These are phyloP conservation scores for Drosophila elegans DNA, from an alignment of 1,140 invertebrate genomes.

Conservation along the genomic window DNA sequence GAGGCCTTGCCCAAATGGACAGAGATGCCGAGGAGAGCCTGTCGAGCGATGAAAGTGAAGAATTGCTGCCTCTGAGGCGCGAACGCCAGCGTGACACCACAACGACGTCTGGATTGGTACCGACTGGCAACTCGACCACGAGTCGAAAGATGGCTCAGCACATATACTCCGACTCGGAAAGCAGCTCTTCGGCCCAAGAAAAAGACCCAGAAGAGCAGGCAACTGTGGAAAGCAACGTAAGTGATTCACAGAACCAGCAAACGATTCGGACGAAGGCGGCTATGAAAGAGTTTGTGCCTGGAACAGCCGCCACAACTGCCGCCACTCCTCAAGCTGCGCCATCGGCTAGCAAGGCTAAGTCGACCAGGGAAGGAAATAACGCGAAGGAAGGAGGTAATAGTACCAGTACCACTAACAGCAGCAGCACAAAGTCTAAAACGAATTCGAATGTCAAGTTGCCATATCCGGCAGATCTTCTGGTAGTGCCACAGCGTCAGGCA, in stretches of 20 bases:
- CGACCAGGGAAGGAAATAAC: constrained; percentile 38
- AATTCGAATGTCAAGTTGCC: constrained; percentile 43
- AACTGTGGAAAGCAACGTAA: constrained; percentile 86
- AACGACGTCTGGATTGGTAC: constrained; percentile 86
- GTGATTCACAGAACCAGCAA: constrained; percentile 89
- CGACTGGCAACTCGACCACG: constrained; percentile 38
- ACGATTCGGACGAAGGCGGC: constrained; percentile 91
- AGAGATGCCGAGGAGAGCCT: constrained; percentile 87
- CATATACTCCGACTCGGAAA: constrained; percentile 81
- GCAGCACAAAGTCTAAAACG: constrained; percentile 23
- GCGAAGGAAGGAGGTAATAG: constrained; percentile 13
- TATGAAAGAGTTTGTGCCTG: constrained; percentile 90
- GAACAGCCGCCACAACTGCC: constrained; percentile 52
- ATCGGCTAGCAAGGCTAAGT: constrained; percentile 49
- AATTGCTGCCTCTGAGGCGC: constrained; percentile 87
- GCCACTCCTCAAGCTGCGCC: constrained; percentile 24
- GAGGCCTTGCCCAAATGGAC: constrained; percentile 87
- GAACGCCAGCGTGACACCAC: constrained; percentile 2
- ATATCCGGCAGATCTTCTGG: constrained; percentile 91
- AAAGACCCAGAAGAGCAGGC: constrained; percentile 57
- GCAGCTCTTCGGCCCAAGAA: constrained; percentile 31
- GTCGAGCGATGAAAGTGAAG: constrained; percentile 91
- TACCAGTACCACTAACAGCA: not conserved
- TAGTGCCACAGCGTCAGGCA: constrained; percentile 95
- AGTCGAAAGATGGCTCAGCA: constrained; percentile 65